Conservation (phyloP, 2,888 invertebrate species). For the Chouioia cunea region DNA sequence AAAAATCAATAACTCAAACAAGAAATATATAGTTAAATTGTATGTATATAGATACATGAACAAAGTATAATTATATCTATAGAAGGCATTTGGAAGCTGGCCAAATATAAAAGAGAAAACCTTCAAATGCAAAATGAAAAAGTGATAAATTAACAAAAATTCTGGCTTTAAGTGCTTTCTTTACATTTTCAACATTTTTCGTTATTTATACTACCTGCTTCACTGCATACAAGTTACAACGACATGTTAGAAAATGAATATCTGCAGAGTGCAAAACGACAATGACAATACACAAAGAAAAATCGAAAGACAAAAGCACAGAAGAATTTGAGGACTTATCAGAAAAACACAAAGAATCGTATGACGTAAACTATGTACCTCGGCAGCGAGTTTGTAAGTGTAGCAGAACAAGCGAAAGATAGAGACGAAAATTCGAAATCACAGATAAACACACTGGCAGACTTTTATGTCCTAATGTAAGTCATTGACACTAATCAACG, state of each 20-base stretch:
- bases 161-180: slow-evolving; percentile 7
- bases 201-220: slow-evolving; percentile 26
- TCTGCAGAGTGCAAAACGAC: too few species aligned
- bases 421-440: too few species aligned
- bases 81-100: slow-evolving; percentile 13
- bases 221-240: background rate
- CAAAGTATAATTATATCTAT: slow-evolving; percentile 18
- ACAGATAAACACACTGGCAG: too few species aligned
- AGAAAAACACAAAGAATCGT: too few species aligned
- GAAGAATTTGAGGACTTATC: too few species aligned
- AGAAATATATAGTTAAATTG: background rate
- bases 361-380: too few species aligned
- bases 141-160: slow-evolving; percentile 30
- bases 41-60: background rate
- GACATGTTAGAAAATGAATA: too few species aligned
- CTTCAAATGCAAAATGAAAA: slow-evolving; percentile 12
- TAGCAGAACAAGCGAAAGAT: too few species aligned
- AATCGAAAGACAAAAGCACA: too few species aligned
- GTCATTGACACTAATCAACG: slow-evolving; percentile 5
- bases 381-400: too few species aligned
- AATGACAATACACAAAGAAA: too few species aligned
- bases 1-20: background rate
- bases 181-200: slow-evolving; percentile 17
- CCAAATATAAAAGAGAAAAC: slow-evolving; percentile 32
- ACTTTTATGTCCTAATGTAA: background rate